Base-by-base conservation (phyloP, 2,113 vertebrate genomes). In the Pluvianellus socialis region DNA sequence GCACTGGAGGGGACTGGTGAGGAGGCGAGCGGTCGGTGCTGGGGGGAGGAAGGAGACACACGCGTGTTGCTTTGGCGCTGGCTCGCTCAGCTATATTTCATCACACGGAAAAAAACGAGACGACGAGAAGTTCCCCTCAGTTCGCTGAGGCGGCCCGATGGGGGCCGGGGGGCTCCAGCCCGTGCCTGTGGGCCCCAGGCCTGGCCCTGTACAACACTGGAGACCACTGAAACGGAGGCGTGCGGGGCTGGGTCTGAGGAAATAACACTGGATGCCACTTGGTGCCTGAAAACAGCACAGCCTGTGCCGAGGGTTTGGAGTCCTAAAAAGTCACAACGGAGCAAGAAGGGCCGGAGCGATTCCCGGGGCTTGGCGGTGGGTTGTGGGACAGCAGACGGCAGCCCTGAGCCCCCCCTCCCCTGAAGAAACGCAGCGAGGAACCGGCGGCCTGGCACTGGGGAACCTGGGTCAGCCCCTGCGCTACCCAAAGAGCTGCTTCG, bases 51-150 rank as follows among this genome's bases (percentile, higher is more conserved):
- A 95, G 50, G 72, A 66, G 28, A 72, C 9, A 4, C 59, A 27
- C 3, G 5, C 1, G 0, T 7, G 59, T 44, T 8, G 82, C 65
- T 87, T 66, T 85, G 77, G 62, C 0, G 27, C 90, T 95, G 86
- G 90, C 79, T 94, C 6, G 42, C 76, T 93, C 95, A 96, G 91
- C 90, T 96, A 38, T 92, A 87, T 93, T 96, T 96, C 71, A 93
- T 96, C 88, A 96, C 88, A 95, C 24, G 0, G 65, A 32, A 80
- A 38, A 38, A 88, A 94, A 95, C 14, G 1, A 96, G 80, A 96
- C 90, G 5, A 90, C 7, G 2, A 88, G 35, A 93, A 93, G 65
- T 74, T 93, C 90, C 79, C 79, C 74, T 91, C 45, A 42, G 80
- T 71, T 85, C 0, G 0, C 71, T 67, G 90, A 85, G 80, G 82